Evolutionary conservation across 2,797 vertebrate species (phyloP).

Genomic region (Trachops cirrhosus): DNA sequence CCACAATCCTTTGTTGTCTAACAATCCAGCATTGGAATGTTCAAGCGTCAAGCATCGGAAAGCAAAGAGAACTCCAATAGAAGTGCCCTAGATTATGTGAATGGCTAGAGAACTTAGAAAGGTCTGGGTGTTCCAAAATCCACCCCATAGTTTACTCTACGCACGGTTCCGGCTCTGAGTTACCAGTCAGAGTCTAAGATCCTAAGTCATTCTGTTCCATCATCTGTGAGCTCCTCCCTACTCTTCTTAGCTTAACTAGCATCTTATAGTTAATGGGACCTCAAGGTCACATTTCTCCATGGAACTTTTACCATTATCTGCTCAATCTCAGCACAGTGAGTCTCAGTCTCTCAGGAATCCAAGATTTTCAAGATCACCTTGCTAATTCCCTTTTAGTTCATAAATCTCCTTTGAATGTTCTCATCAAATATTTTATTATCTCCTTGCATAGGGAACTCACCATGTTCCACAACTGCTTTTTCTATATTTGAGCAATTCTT

Average conservation of each 20-base stretch:
- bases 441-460: slow-evolving; percentile 1
- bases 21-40: neutral
- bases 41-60: neutral
- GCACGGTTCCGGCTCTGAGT: neutral
- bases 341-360: neutral
- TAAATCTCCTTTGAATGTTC: neutral
- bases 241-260: neutral
- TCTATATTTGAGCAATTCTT: neutral
- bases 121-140: neutral
- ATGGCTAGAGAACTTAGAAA: neutral
- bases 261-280: neutral
- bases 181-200: neutral
- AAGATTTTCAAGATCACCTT: neutral
- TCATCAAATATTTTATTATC: neutral
- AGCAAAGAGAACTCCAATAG: neutral
- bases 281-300: neutral
- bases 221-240: neutral
- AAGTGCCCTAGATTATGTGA: neutral
- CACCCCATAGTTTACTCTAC: accelerated
- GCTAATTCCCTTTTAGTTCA: neutral
- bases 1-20: slow-evolving; percentile 24
- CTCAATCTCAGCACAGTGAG: neutral
- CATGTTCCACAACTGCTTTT: neutral
- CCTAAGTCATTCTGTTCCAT: neutral
- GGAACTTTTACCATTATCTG: neutral